Base-by-base conservation (phyloP, 2,888 invertebrate genomes). In the Periphyllus acericola region DNA sequence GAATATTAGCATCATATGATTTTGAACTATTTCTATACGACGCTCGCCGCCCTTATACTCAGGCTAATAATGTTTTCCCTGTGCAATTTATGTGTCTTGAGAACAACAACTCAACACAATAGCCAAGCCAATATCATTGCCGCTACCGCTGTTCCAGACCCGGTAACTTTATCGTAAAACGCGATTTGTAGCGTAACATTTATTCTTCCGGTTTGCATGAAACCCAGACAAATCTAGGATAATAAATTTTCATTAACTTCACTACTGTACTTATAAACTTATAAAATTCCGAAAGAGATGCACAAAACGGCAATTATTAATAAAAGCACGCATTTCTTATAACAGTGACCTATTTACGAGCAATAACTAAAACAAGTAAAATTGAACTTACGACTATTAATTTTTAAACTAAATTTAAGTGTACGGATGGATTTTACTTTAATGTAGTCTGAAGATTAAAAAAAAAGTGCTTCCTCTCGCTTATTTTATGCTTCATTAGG, bases 121-220 rank as follows among this genome's bases (percentile, higher is more conserved):
- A 60, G 52, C 52, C 25, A 82, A 19, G 52, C 55, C 74, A 32
- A 29, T 17, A 80, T 66, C 36, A 82, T 46, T 14, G 40, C 81
- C 29, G 32, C 82, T 25, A 5, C 17, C 46, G 9, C 29, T 17
- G 21, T 14, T 40, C 34, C 1, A 25, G 19, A 72, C 36, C 74
- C 36, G 55, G 74, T 34, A 83, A 83, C 72, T 74, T 83, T 83
- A 83, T 55, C 72, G 83, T 74, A 55, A 83, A 83, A 72, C 17
- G 34, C 55, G 55, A 83, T 83, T 55, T 72, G 55, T 83, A 83
- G 72, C 83, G 34, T 74, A 83, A 83, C 83, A 55, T 83, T 83
- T 83, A n/a, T 74, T 74, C 83, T 83, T 74, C 83, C 83, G 72
- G 72, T 74, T 74, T 74, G 72, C 55, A 74, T 29, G 72, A n/a